Evolutionary conservation across 2,113 vertebrate species (phyloP).

Genomic region (Psephotus haematonotus): DNA sequence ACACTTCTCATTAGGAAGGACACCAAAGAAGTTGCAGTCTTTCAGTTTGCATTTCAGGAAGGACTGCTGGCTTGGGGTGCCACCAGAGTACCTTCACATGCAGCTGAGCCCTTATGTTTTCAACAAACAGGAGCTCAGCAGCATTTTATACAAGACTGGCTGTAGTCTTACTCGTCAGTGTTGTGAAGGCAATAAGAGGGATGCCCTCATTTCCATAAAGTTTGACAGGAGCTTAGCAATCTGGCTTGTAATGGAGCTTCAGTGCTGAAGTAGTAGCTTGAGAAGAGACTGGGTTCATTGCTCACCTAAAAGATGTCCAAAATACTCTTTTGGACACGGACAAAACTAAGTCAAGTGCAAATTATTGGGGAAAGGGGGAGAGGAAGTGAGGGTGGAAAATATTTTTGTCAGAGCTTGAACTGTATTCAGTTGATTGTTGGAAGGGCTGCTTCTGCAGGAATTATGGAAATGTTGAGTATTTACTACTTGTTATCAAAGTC

Average conservation of each 20-base stretch:
- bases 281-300: not conserved
- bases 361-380: not conserved
- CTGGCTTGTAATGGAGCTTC: not conserved
- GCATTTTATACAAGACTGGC: not conserved
- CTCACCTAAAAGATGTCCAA: not conserved
- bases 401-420: not conserved
- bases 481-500: not conserved
- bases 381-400: not conserved
- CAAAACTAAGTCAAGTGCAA: not conserved
- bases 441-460: not conserved
- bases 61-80: not conserved
- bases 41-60: not conserved
- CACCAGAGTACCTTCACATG: not conserved
- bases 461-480: not conserved
- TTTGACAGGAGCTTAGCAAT: not conserved
- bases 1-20: not conserved
- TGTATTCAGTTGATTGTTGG: not conserved
- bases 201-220: not conserved
- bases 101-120: not conserved
- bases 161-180: fast-evolving
- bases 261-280: not conserved
- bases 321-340: not conserved
- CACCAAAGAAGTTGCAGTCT: not conserved
- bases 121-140: not conserved
- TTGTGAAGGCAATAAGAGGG: not conserved